phyloP scores from a whole-genome alignment of 2,797 vertebrate species.

The Todus mexicanus region DNA sequence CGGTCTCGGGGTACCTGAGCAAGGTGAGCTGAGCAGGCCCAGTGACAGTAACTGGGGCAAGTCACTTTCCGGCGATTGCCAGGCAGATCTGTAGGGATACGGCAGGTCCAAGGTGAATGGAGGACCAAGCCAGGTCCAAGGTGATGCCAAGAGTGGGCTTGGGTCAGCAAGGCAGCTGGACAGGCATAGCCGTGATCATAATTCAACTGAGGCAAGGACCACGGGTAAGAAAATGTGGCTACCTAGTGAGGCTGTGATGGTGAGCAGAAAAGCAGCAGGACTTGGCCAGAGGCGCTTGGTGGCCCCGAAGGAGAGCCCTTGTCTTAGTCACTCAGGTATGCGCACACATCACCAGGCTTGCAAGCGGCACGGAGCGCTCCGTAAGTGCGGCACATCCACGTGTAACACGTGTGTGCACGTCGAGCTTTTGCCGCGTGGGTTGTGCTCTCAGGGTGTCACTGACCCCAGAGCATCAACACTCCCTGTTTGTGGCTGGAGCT shows the following conservation, averaged over 20 bases:
- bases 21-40: neutral
- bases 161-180: neutral
- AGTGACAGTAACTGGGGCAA: neutral
- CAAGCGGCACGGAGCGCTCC: neutral
- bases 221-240: neutral
- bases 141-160: neutral
- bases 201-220: neutral
- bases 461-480: neutral
- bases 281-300: neutral
- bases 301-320: neutral
- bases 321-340: neutral
- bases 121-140: too few relatives aligned
- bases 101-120: neutral
- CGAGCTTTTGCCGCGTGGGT: rapidly evolving
- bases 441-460: neutral
- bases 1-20: neutral
- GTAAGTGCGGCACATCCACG: too few relatives aligned
- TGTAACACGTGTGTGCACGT: rapidly evolving
- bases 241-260: neutral
- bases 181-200: neutral
- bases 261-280: neutral
- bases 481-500: neutral
- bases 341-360: neutral
- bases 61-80: neutral
- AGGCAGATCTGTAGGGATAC: neutral